These are phyloP conservation scores for Pygmarrhopalites habei DNA, from an alignment of 1,140 invertebrate genomes.

Conservation along the genomic window DNA sequence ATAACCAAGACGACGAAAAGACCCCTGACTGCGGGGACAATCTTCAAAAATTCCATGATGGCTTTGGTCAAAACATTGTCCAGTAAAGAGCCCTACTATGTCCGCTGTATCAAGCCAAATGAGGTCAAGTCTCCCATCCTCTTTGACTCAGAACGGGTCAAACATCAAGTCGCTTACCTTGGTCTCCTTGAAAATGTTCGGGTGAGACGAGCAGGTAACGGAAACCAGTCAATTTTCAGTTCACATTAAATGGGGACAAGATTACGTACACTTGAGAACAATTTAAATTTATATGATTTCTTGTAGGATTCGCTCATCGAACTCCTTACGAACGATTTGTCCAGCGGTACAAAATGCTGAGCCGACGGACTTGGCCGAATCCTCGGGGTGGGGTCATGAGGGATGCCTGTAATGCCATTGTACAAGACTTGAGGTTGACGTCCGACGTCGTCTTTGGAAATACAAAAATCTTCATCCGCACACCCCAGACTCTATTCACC, in stretches of 20 bases:
- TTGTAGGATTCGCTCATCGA: constrained; percentile 88
- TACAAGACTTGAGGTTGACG: constrained; percentile 67
- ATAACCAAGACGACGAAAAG: constrained; percentile 90
- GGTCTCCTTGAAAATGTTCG: constrained; percentile 85
- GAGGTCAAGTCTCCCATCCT: constrained; percentile 76
- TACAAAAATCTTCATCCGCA: constrained; percentile 90
- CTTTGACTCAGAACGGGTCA: constrained; percentile 69
- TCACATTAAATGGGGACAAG: too few species aligned
- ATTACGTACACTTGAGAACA: too few species aligned
- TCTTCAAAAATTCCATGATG: constrained; percentile 92
- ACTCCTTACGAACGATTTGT: constrained; percentile 66
- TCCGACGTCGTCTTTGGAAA: constrained; percentile 87
- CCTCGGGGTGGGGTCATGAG: constrained; percentile 42
- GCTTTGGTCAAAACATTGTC: constrained; percentile 78
- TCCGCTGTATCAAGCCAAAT: constrained; percentile 80
- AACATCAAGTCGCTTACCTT: constrained; percentile 66
- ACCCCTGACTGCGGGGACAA: constrained; percentile 81
- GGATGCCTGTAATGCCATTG: constrained; percentile 74
- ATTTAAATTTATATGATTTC: too few species aligned
- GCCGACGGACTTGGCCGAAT: constrained; percentile 88
- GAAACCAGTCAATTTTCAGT: too few species aligned
- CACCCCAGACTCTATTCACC: constrained; percentile 78
- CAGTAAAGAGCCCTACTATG: constrained; percentile 91
- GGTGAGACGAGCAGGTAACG: constrained; percentile 81
- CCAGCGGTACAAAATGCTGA: constrained; percentile 89